Base-by-base conservation (phyloP, 35 echinoderm and acorn worm genomes). In the Hemicentrotus pulcherrimus region DNA sequence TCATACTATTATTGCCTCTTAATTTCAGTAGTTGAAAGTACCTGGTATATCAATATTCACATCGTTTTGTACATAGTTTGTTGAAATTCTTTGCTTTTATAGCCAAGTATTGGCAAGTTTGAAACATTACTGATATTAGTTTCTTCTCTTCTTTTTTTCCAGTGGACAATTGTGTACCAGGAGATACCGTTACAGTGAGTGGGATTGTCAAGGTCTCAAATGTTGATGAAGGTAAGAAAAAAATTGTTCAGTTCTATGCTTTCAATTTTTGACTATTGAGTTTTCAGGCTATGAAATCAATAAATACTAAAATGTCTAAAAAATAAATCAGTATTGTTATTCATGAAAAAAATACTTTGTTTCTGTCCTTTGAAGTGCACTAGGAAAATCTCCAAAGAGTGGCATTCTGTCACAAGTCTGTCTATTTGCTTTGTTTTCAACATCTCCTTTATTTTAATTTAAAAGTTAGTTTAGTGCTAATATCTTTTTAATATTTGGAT, bases 131-230 rank as follows among this genome's bases (percentile, higher is more conserved):
- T 31, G 16, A 28, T 78, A 8, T 78, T 18, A 7, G 4, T 78
- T 78, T 78, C 65, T 78, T 28, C 28, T 86, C 13, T 31, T 94
- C 88, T 86, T 61, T 90, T 46, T 33, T 65, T 94, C 10, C 92
- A 99, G 98, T 97, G 61, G 97, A 99, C 86, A 95, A 94, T 88
- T 98, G 98, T 96, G 96, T 99, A 46, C 98, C 98, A 86, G 98
- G 98, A 19, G 98, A 99, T 93, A 95, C 94, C 45, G 98, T 99
- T 24, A 99, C 98, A 86, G 94, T 99, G 31, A 96, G 97, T 94
- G 98, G 97, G 24, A 87, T 99, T 47, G 97, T 99, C 32, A 99
- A 99, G 89, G 98, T 99, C 0, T 97, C 98, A 35, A 97, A 97
- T 94, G 92, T 96, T 46, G 97, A 98, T 94, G 98, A 97, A 95